These are phyloP conservation scores for Maniola jurtina DNA, from an alignment of 1,140 invertebrate genomes.

Conservation along the genomic window DNA sequence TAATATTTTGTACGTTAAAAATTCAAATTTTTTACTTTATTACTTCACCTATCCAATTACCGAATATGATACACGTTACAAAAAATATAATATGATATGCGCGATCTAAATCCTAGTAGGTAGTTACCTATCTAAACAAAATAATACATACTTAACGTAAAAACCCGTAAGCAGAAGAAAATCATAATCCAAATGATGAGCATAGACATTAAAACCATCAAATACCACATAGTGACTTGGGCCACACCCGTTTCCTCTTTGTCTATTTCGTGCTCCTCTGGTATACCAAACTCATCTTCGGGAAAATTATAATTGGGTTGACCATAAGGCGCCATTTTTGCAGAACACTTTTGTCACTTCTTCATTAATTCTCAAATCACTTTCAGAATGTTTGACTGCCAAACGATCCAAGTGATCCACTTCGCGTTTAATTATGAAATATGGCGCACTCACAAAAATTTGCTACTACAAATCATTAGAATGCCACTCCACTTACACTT, in stretches of 20 bases:
- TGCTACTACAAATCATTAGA: slow-evolving; percentile 55
- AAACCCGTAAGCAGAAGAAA: slow-evolving; percentile 56
- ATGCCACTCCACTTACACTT: slow-evolving; percentile 27
- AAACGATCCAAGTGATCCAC: slow-evolving; percentile 14
- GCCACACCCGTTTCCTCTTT: slow-evolving; percentile 32
- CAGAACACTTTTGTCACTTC: slow-evolving; percentile 13
- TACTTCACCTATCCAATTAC: too few relatives aligned
- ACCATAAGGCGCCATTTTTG: slow-evolving; percentile 45
- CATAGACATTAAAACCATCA: slow-evolving; percentile 53
- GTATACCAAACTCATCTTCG: slow-evolving; percentile 13
- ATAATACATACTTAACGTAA: slow-evolving; percentile 49
- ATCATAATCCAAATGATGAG: slow-evolving; percentile 56
- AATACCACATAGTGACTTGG: slow-evolving; percentile 61
- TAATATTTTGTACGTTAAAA: too few relatives aligned
- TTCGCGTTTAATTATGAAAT: neutral
- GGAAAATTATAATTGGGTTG: slow-evolving; percentile 43
- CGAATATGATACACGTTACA: too few relatives aligned
- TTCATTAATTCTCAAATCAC: slow-evolving; percentile 10
- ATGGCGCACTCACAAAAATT: slow-evolving; percentile 47
- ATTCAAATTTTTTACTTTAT: too few relatives aligned
- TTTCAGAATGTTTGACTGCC: slow-evolving; percentile 24
- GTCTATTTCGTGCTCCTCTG: neutral
- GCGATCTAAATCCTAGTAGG: too few relatives aligned
- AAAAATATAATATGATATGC: too few relatives aligned
- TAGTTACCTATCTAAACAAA: neutral